A percentile compares a stretch with the other conserved stretches of the same genome.
These are phyloP conservation scores for Micrasema minimum DNA, from an alignment of 1,140 invertebrate genomes.

Conservation along the genomic window DNA sequence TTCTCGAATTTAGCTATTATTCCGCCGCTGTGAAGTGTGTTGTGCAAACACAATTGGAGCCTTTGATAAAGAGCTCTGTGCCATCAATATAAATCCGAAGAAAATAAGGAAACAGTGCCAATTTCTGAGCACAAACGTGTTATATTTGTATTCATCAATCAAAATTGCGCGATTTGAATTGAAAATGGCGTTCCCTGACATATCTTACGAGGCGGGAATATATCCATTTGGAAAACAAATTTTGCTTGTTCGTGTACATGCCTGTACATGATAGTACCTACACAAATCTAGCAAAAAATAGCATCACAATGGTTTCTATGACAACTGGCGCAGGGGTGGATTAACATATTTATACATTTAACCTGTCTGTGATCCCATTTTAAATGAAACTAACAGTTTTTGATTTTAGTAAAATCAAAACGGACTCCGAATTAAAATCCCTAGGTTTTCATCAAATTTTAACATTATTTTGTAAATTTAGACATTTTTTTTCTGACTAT, in stretches of 20 bases:
- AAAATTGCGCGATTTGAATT: constrained; percentile 35
- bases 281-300: constrained; percentile 28
- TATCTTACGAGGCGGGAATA: constrained; percentile 25
- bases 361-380: too few species aligned
- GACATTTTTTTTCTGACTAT: too few species aligned
- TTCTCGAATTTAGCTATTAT: too few species aligned
- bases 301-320: constrained; percentile 2
- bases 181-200: constrained; percentile 35
- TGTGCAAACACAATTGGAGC: too few species aligned
- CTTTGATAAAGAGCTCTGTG: too few species aligned
- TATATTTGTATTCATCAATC: constrained; percentile 33
- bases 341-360: not conserved
- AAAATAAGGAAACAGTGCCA: constrained; percentile 30
- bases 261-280: constrained; percentile 9
- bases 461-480: too few species aligned
- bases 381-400: too few species aligned
- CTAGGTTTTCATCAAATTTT: too few species aligned
- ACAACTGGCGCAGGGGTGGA: not conserved
- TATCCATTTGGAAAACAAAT: constrained; percentile 25
- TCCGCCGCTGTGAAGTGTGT: too few species aligned
- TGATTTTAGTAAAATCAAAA: too few species aligned
- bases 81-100: constrained; percentile 18
- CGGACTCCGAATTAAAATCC: too few species aligned
- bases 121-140: constrained; percentile 20
- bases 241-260: constrained; percentile 27